Evolutionary conservation across 2,113 vertebrate species (phyloP), one percentile per base, ranked within the genome.

Genomic region (Cariama cristata): DNA sequence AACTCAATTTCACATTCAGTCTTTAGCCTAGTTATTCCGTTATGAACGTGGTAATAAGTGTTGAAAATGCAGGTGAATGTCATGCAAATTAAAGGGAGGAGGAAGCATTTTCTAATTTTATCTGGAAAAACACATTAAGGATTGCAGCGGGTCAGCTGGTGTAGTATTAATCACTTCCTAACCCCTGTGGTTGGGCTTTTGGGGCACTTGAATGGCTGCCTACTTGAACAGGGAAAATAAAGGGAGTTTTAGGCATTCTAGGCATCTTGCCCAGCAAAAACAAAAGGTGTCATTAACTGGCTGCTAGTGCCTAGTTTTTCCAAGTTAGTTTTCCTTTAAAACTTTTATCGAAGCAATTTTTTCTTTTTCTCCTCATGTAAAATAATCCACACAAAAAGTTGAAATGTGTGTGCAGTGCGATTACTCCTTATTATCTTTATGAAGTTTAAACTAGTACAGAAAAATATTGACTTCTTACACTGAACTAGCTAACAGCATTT

Each of bases 51-150:
- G 52, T n/a, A 59, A 81, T 59, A 71, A 80, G 20, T 77, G 84
- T 16, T 83, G 79, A 81, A 87, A 90, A 79, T 66, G 90, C 93
- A 95, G 95, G 93, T 95, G 79, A 86, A 26, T 75, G 72, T 93
- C 64, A 62, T 86, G 82, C 68, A 94, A 75, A 93, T 93, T 45
- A 83, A 95, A 92, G 82, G 68, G 75, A 88, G n/a, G 67, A 86
- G 90, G n/a, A 95, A 90, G 44, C 68, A 63, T 87, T 92, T 95
- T 91, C 93, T 87, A 85, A 89, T 93, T 93, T 95, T 94, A 83
- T 92, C 91, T 87, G 83, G 59, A 59, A 87, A 73, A 94, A 50
- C 79, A 77, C 73, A 30, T 63, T 66, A 76, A 89, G 69, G 62
- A 20, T 33, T 72, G 83, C 59, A 89, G 83, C 9, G 2, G 92